Conservation (phyloP, 2,888 invertebrate genomes). For the Thumatha senex region DNA sequence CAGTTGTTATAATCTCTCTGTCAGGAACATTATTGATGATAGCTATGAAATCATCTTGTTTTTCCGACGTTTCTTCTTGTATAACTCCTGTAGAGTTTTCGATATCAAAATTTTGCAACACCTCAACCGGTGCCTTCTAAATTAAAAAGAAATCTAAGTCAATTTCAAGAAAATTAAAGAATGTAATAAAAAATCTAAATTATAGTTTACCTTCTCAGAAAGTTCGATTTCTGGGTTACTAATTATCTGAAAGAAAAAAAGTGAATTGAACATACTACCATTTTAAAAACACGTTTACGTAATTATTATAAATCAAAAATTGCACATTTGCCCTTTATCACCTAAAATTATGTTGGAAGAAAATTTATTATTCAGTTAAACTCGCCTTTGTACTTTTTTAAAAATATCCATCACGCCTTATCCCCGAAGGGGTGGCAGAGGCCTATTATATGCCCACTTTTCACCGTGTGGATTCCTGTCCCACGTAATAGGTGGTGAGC, state of each 20-base stretch:
- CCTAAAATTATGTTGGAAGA: too few species aligned
- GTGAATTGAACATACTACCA: background rate
- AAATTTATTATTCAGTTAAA: too few species aligned
- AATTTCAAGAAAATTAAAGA: background rate
- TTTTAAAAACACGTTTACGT: too few species aligned
- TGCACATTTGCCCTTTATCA: too few species aligned
- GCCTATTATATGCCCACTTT: too few species aligned
- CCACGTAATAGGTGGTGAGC: too few species aligned
- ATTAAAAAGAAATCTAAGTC: background rate
- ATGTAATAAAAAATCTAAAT: background rate
- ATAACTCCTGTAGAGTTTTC: conserved; percentile 10
- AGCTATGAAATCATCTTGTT: conserved; percentile 11
- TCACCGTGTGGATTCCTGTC: too few species aligned
- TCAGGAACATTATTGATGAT: background rate
- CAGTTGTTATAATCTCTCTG: background rate
- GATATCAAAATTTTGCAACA: conserved; percentile 18
- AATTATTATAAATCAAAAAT: too few species aligned
- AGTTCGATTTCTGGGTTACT: conserved; percentile 17
- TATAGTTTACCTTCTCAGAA: conserved; percentile 14
- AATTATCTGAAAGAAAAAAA: conserved; percentile 15
- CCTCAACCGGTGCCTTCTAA: conserved; percentile 14
- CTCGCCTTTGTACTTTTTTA: too few species aligned
- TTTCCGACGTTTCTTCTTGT: conserved; percentile 17
- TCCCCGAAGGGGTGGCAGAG: too few species aligned
- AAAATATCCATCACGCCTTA: too few species aligned